Evolutionary conservation across 2,797 vertebrate species (phyloP), one percentile per base, ranked within the genome.

Genomic region (Fratercula arctica): DNA sequence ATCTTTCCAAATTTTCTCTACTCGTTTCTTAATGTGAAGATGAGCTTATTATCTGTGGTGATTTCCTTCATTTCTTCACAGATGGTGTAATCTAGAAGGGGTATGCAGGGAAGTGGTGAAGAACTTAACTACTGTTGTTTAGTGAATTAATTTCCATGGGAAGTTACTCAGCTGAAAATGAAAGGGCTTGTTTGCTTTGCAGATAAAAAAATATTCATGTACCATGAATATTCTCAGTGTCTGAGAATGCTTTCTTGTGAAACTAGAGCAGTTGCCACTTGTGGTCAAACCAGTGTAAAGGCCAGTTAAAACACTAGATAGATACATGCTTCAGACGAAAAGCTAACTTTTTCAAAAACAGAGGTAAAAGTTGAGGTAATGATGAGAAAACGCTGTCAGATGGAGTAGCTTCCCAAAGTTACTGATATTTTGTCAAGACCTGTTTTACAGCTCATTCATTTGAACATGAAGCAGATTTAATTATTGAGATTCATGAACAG

Each of bases 31-130:
- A 87, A 93, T 66, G 39, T 75, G 76, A 94, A 64, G 78, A 92
- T 73, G 77, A 75, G 53, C n/a, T 92, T 91, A 59, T 84, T 89
- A 89, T 92, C 74, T 93, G 48, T 70, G 77, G 85, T 54, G 82
- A 68, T 82, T 96, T 95, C 87, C 94, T 94, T 95, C 89, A 74
- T 94, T 91, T 92, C 82, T 89, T 91, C 51, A 76, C 54, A 94
- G 70, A 79, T 95, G 85, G 69, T 85, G 89, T 78, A 95, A 95
- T 79, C 80, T 81, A 41, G 57, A 94, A 88, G 61, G 59, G 83
- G 59, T 33, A 67, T 9, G 1, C 18, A 57, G 80, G 73, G 59
- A 91, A 91, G 77, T 73, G 87, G 37, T 43, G 39, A 85, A 91
- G 66, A 92, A 69, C 79, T 67, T 75, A 85, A 74, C 85, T 88